These are phyloP conservation scores for Myotis lucifugus DNA, from an alignment of 2,113 vertebrate genomes.

Conservation along the genomic window DNA sequence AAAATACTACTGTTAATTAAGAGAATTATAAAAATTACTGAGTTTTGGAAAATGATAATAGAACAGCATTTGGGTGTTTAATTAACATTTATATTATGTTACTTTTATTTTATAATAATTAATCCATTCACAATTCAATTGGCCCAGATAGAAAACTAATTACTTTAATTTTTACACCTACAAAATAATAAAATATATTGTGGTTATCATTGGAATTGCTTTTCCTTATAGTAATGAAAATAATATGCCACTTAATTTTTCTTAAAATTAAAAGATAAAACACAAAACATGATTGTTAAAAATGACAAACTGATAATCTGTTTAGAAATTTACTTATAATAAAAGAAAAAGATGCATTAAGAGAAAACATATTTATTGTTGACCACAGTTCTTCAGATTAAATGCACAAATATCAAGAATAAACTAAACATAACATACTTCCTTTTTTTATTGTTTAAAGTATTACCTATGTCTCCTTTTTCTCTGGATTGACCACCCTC, in stretches of 20 bases:
- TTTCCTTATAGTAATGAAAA: conserved; percentile 49
- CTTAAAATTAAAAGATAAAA: conserved; percentile 7
- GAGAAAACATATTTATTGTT: background rate
- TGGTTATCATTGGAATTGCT: conserved; percentile 47
- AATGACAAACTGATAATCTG: background rate
- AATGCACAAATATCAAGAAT: background rate
- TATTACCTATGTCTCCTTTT: too few species aligned
- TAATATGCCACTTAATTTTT: conserved; percentile 69
- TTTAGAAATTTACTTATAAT: conserved; percentile 30
- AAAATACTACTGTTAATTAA: conserved; percentile 74
- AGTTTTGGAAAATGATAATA: conserved; percentile 68
- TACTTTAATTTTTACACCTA: conserved; percentile 67
- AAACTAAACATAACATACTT: background rate
- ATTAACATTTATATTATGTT: conserved; percentile 70
- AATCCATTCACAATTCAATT: conserved; percentile 74
- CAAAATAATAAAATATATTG: conserved; percentile 73
- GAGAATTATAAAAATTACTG: conserved; percentile 60
- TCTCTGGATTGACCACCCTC: too few species aligned
- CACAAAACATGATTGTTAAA: conserved; percentile 3
- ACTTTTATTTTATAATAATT: conserved; percentile 62
- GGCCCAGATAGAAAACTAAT: conserved; percentile 75
- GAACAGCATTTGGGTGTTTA: conserved; percentile 73
- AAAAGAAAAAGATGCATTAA: background rate
- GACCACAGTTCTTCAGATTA: background rate
- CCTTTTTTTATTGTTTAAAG: too few species aligned